Base-by-base conservation (phyloP, 2,888 invertebrate genomes). In the Aporophyla nigra region DNA sequence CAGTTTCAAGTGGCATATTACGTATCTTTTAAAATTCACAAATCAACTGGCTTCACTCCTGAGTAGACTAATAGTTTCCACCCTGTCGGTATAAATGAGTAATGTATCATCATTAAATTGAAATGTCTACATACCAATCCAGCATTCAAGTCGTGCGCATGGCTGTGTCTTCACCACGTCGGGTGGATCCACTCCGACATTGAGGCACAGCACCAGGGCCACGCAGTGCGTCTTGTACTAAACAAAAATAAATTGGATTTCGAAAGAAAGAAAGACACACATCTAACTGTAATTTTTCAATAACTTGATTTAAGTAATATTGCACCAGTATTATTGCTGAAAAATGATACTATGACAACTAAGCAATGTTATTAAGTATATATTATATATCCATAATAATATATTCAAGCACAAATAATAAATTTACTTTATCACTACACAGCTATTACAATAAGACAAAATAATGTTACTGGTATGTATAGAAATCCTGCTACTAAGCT, bases 221-320 rank as follows among this genome's bases (percentile, higher is more conserved):
- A 99, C 99, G 94, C 99, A 99, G 78, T 99, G 99, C 1, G 99
- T 99, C 97, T 99, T 99, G 99, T 99, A 99, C 98, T 99, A 95
- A 61, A 68, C 19, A 71, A 21, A 76, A 16, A 61, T 14, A 65
- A 62, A 46, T 14, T 24, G 33, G 51, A 46, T 24, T n/a, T 67
- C 6, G 5, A 21, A 21, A 59, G 5, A 56, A 56, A 54, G 56
- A 56, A 2, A 56, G 27, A 7, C 27, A 19, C 19, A 16, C 58
- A 33, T 65, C 24, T 19, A 6, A 61, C 12, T 5, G 19, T 61
- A 12, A 21, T 27, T 65, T 46, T 43, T 7, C 2, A 58, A 16
- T 10, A 5, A 43, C 19, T 12, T 19, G 10, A 10, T 43, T 63
- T 2, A 24, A 21, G 33, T 61, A 33, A 61, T 33, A 33, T 7